Percentiles rank a stretch among this genome's conserved stretches.
phyloP scores from a whole-genome alignment of 2,113 vertebrate genomes.

The Clupea harengus region DNA sequence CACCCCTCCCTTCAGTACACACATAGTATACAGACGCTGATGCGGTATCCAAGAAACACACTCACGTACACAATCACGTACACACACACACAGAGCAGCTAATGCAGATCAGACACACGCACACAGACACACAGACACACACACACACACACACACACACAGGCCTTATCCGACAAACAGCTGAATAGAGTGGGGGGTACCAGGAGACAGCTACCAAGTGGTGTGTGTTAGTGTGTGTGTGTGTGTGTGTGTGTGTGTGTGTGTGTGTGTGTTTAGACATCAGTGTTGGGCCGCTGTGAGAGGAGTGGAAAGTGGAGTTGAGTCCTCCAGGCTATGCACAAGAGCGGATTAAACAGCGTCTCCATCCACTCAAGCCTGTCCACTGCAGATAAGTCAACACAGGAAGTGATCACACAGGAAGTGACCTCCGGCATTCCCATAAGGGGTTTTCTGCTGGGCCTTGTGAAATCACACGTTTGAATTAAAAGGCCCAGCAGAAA shows the following conservation, averaged over 20 bases:
- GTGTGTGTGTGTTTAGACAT: background rate
- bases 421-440: background rate
- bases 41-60: background rate
- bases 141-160: background rate
- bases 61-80: background rate
- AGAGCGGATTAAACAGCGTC: background rate
- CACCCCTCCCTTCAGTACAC: background rate
- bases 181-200: background rate
- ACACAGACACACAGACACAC: background rate
- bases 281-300: background rate
- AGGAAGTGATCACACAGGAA: background rate
- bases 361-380: background rate
- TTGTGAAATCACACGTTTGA: background rate
- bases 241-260: background rate
- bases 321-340: background rate
- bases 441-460: background rate
- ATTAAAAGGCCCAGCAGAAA: too few relatives aligned
- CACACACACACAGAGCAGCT: background rate
- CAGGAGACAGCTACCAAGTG: background rate
- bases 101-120: too few relatives aligned
- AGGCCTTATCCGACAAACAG: background rate
- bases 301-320: background rate
- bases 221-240: background rate
- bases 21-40: background rate
- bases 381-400: background rate